Base-by-base conservation (phyloP, 2,888 invertebrate genomes). In the Zygothrica quintamaculata region DNA sequence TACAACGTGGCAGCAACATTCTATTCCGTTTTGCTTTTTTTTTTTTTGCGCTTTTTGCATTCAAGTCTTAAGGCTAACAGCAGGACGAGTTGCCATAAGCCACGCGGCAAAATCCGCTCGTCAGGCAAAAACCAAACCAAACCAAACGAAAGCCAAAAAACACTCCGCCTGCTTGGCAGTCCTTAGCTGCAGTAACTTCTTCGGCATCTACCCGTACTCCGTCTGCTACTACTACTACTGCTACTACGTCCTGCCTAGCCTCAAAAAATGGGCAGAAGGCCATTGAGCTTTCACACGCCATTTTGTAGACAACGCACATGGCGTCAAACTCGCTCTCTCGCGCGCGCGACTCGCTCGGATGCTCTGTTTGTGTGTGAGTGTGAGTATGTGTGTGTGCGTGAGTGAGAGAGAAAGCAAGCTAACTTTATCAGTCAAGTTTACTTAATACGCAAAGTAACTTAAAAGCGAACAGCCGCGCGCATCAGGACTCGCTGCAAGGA, bases 391-490 rank as follows among this genome's bases (percentile, higher is more conserved):
- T 16, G 13, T 22, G 40, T 31, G 16, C 42, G 31, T n/a, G 56
- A 18, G 46, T 11, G 44, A 7, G 11, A 1, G 16, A 1, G 26
- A 1, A 36, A 3, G 37, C n/a, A n/a, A n/a, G 46, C 42, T 64
- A 87, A 81, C 84, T 81, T 81, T 87, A 87, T 87, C 80, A 87
- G 87, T 65, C 84, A 81, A 81, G 87, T 81, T 81, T 85, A 87
- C 80, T 87, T 87, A 81, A 81, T 85, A 87, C 85, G 85, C 84
- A 84, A 84, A 81, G 82, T 81, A 87, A 87, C 78, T 87, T 77
- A 80, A 73, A 77, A 69, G 65, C 58, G 57, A 56, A 43, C 40
- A 52, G 56, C 44, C 26, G 58, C 39, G 33, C 16, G 11, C n/a
- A n/a, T 12, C n/a, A 44, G 29, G 18, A 16, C 12, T 31, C 5